Conservation (phyloP, 1,140 invertebrate genomes). For the Cylas formicarius region DNA sequence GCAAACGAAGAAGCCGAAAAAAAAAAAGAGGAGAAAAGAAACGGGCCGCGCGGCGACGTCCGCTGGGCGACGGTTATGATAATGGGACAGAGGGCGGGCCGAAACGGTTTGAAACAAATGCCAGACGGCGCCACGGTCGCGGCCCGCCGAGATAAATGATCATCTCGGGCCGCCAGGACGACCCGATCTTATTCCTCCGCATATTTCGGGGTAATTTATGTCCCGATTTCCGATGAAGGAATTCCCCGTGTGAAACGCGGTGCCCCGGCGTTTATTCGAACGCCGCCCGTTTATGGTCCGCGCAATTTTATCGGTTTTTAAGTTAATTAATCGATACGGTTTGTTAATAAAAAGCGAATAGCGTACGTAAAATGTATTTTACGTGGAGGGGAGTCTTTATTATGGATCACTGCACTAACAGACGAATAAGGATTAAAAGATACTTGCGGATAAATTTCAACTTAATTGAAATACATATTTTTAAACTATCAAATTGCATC, state of each 20-base stretch:
- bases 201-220: too few species aligned
- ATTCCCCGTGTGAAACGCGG: constrained; percentile 11
- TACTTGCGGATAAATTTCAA: too few species aligned
- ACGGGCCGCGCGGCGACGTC: neutral
- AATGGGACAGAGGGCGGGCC: constrained; percentile 36
- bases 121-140: constrained; percentile 35
- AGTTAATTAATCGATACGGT: neutral
- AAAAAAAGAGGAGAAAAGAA: constrained; percentile 1
- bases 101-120: constrained; percentile 36
- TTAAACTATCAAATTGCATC: too few species aligned
- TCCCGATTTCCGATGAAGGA: constrained; percentile 14
- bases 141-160: constrained; percentile 33
- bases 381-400: too few species aligned
- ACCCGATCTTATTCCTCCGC: too few species aligned
- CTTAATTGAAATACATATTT: too few species aligned
- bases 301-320: neutral
- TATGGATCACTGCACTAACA: too few species aligned
- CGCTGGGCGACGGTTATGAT: constrained; percentile 30
- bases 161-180: too few species aligned
- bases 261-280: too few species aligned
- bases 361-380: constrained; percentile 1
- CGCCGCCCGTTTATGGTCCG: too few species aligned
- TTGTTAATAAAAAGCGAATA: constrained; percentile 2
- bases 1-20: constrained; percentile 4
- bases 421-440: too few species aligned